Evolutionary conservation across 2,888 invertebrate genomes (phyloP).

Genomic region (Bimastos eiseni): DNA sequence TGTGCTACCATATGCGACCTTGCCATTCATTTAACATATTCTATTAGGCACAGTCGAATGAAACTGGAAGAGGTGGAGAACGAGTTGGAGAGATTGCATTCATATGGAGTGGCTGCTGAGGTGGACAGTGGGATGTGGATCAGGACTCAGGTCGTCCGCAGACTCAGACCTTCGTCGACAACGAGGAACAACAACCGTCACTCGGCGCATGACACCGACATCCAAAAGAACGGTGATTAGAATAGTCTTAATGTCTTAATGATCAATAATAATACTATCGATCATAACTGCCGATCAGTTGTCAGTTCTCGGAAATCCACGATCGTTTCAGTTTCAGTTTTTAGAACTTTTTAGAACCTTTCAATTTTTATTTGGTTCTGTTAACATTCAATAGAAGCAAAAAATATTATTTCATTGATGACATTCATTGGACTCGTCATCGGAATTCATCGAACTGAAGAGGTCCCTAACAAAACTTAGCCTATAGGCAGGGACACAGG

Average conservation of each 20-base stretch:
- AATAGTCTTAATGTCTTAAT: too few species aligned
- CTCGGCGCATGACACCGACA: neutral
- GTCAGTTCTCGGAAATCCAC: too few species aligned
- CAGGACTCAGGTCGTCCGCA: neutral
- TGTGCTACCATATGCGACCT: neutral
- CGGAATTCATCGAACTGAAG: too few species aligned
- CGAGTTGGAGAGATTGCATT: neutral
- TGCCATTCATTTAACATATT: neutral
- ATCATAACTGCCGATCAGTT: too few species aligned
- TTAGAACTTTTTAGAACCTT: too few species aligned
- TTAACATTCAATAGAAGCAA: too few species aligned
- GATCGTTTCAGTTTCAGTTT: too few species aligned
- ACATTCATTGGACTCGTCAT: too few species aligned
- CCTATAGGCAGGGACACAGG: neutral
- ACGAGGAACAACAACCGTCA: neutral
- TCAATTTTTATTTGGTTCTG: too few species aligned
- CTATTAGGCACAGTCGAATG: slow-evolving; percentile 22
- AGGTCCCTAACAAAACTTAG: neutral
- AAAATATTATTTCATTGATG: too few species aligned
- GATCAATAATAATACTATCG: too few species aligned
- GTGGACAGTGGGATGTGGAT: neutral
- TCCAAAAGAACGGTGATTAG: neutral
- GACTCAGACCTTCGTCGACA: neutral
- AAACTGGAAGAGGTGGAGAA: neutral
- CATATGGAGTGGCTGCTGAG: neutral